phyloP scores from a whole-genome alignment of 2,888 invertebrate species.

The Erpobdella octoculata region DNA sequence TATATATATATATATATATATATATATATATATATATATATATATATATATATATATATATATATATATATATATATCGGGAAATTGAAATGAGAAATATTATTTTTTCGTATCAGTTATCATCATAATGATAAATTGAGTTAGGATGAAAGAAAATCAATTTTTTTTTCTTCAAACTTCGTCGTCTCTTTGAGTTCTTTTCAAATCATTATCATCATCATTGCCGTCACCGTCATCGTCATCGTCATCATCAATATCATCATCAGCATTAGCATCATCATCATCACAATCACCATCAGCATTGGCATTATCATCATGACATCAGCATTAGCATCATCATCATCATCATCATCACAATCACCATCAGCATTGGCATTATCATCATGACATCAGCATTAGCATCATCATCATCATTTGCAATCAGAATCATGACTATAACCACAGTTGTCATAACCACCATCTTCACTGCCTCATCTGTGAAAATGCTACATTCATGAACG shows the following conservation, averaged over 20 bases:
- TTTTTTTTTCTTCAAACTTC: background rate
- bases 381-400: background rate
- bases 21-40: too few relatives aligned
- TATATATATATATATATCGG: too few relatives aligned
- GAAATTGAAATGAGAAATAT: too few relatives aligned
- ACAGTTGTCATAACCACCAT: background rate
- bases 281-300: background rate
- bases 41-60: too few relatives aligned
- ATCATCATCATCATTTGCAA: background rate
- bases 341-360: background rate
- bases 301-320: background rate
- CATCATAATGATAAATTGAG: too few relatives aligned
- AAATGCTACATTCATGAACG: too few relatives aligned
- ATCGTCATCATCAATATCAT: background rate
- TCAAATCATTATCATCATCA: background rate
- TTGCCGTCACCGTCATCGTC: background rate
- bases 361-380: background rate
- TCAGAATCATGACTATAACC: background rate
- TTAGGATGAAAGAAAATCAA: background rate
- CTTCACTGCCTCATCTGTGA: background rate
- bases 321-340: background rate
- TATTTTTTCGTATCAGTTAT: too few relatives aligned
- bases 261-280: slow-evolving; percentile 4
- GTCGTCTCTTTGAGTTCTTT: background rate
- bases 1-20: too few relatives aligned